Base-by-base conservation (phyloP, 2,797 vertebrate species). In the Gambusia yucatana region DNA sequence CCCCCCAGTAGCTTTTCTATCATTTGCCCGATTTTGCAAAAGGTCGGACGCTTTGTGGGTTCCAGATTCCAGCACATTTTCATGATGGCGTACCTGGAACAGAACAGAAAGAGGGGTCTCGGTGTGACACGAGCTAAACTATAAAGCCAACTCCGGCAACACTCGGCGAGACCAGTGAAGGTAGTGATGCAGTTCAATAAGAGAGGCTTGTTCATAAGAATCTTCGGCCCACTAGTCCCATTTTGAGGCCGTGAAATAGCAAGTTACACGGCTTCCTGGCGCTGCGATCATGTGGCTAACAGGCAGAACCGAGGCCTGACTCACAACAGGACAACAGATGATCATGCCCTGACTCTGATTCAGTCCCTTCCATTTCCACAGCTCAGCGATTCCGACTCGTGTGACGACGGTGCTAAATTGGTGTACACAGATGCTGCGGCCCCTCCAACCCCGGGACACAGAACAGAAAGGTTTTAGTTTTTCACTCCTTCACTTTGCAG, bases 1-100 rank as follows among this genome's bases (percentile, higher is more conserved):
- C 95, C 91, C 30, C 94, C 95, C 57, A 96, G 94, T 75, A 97
- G 96, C 72, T 95, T 95, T 88, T 97, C 94, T 44, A 99, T 97
- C 89, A 98, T 94, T 84, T 95, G 94, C 63, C 92, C 73, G 77
- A 99, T 98, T 93, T 98, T 96, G 84, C 93, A 95, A 13, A 99
- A 99, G 0, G 96, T 98, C 0, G 98, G 98, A 52, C 98, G 96
- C 33, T 82, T 89, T 0, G 97, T 98, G 0, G 98, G 97, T 86
- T 98, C 97, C 94, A 99, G 93, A 86, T 96, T 96, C 98, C 98
- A 99, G 93, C 98, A 99, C 6, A 96, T 96, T 86, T 97, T 97
- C 98, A 99, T 99, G 90, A 99, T 95, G 43, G 81, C 87, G 73
- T 99, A 99, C 90, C 98, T 99, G 91, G 77, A 91, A 63, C n/a